Evolutionary conservation across 92 coral and sea anemone species (phyloP), one percentile per base, ranked within the genome.

Genomic region (Actinernus sp.): DNA sequence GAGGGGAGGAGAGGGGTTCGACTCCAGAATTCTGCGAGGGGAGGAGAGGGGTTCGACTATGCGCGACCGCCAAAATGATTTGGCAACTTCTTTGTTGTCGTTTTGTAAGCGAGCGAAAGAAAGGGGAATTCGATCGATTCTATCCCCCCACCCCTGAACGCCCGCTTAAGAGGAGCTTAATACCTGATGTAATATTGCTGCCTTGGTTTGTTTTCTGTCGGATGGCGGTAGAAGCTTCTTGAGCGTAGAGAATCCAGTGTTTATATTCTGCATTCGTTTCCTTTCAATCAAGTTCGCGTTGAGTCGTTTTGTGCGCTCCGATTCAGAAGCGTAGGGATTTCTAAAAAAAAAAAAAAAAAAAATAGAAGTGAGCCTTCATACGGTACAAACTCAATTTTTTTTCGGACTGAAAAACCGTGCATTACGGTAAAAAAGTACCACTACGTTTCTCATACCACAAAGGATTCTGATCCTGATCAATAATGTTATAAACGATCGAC

Each of bases 211-310:
- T 57, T 90, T 90, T 18, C 81, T 73, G 4, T 90, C 97, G 1
- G 89, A 73, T 18, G 92, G 97, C 3, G 97, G 97, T 14, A 90
- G 92, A 24, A 90, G 75, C 49, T 88, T 71, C 71, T 90, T 90
- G 51, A 90, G 65, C 25, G 83, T 87, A 11, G 84, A 60, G 56
- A 90, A 90, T 7, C 97, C 97, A 25, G 51, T 51, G 56, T 90
- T 90, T 25, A 90, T 90, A 45, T 86, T 90, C 52, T 90, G 92
- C 97, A 90, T 90, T 55, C 97, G 59, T 65, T 81, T 85, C 25
- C 97, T 73, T 57, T 90, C 97, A 36, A 90, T 90, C 71, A 90
- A 17, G 74, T 90, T 90, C 19, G 97, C 97, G 63, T 90, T 90
- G 2, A 86, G 66, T 17, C 97, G 83, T 49, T 61, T 81, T 25